Evolutionary conservation across 2,113 vertebrate genomes (phyloP).

Genomic region (Stigmatopora argus): DNA sequence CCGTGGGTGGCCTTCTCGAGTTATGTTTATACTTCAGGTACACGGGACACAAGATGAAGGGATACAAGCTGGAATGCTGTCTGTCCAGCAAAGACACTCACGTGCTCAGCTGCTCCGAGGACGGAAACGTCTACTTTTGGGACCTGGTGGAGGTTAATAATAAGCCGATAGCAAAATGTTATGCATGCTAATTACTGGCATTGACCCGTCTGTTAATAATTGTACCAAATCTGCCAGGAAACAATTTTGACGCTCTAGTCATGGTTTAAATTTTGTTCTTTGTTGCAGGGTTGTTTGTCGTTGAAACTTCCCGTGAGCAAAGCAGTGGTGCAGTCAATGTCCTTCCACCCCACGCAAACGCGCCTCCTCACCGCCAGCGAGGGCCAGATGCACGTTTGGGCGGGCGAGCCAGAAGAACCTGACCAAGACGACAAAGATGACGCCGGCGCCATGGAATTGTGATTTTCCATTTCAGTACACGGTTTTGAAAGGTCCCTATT

Average conservation of each 20-base stretch:
- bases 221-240: too few species aligned
- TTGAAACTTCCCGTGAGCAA: constrained; percentile 76
- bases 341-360: constrained; percentile 81
- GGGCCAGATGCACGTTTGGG: constrained; percentile 81
- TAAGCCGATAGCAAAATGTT: background rate
- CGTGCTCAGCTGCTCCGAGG: constrained; percentile 86
- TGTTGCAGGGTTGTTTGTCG: constrained; percentile 72
- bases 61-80: constrained; percentile 89
- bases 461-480: background rate
- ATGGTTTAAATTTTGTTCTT: background rate
- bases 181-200: background rate
- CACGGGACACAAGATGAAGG: constrained; percentile 80
- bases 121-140: constrained; percentile 89
- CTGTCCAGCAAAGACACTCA: constrained; percentile 84
- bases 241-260: background rate
- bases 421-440: constrained; percentile 44
- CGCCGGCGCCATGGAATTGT: constrained; percentile 6
- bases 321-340: constrained; percentile 80
- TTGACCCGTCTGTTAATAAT: too few species aligned
- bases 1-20: background rate
- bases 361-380: constrained; percentile 78
- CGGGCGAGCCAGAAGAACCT: constrained; percentile 66
- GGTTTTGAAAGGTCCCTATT: background rate
- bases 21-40: constrained; percentile 67
- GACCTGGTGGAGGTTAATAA: constrained; percentile 83